These are phyloP conservation scores for Australoheros facetus DNA, from an alignment of 2,797 vertebrate species.

Conservation along the genomic window DNA sequence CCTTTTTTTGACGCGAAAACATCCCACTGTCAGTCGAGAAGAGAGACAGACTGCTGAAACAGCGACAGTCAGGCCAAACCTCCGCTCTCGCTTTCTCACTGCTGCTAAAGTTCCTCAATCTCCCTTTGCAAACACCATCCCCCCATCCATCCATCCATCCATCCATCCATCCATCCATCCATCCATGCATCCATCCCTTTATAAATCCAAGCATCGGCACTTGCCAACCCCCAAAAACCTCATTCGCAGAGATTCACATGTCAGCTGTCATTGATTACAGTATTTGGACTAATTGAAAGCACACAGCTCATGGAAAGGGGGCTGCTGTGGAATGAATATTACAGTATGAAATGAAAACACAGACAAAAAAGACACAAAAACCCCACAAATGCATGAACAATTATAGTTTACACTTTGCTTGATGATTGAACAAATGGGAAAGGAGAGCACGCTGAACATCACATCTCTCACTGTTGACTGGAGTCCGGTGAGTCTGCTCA, in stretches of 20 bases:
- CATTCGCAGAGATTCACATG: conserved; percentile 5
- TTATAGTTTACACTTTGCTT: not conserved
- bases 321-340: not conserved
- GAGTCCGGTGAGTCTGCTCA: conserved; percentile 16
- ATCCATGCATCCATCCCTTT: not conserved
- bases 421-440: conserved; percentile 18
- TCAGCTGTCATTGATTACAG: conserved; percentile 7
- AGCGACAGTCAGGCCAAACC: conserved; percentile 26
- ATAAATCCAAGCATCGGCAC: not conserved
- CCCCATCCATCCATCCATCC: conserved; percentile 20
- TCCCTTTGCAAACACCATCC: conserved; percentile 44
- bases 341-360: conserved; percentile 11
- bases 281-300: not conserved
- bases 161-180: conserved; percentile 7
- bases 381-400: not conserved
- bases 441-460: conserved; percentile 35
- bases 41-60: too few species aligned
- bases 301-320: not conserved
- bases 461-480: conserved; percentile 61
- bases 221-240: conserved; percentile 46
- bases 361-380: not conserved
- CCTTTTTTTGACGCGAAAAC: not conserved
- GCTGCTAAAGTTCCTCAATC: conserved; percentile 29
- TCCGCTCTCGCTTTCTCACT: conserved; percentile 5
- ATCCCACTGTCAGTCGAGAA: conserved; percentile 12